Evolutionary conservation across 2,888 invertebrate genomes (phyloP).

Genomic region (Boloria selene): DNA sequence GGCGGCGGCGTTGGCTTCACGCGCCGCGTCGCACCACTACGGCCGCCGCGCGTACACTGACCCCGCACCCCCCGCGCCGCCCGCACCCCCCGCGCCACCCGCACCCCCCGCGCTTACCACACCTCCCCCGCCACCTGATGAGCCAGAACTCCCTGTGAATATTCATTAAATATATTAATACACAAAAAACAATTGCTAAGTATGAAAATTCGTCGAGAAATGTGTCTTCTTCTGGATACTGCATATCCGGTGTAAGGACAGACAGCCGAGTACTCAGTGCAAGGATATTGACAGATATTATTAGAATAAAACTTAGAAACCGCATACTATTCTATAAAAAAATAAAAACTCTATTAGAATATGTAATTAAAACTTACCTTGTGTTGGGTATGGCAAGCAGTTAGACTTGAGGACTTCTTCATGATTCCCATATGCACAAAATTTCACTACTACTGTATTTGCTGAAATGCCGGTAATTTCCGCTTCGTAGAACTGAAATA

Average conservation of each 20-base stretch:
- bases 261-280: too few species aligned
- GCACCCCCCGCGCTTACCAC: not conserved
- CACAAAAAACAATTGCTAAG: not conserved
- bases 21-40: conserved; percentile 66
- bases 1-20: conserved; percentile 41
- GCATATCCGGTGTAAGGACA: too few species aligned
- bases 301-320: too few species aligned
- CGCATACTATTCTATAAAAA: too few species aligned
- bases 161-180: not conserved
- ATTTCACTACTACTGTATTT: conserved; percentile 93
- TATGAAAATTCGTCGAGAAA: too few species aligned
- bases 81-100: not conserved
- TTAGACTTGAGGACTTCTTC: conserved; percentile 93
- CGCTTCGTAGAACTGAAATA: conserved; percentile 89
- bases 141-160: not conserved
- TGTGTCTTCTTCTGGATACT: too few species aligned
- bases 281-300: too few species aligned
- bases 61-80: conserved; percentile 42
- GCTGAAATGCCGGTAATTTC: conserved; percentile 90
- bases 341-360: not conserved
- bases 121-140: not conserved
- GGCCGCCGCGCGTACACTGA: conserved; percentile 55
- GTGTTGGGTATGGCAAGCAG: conserved; percentile 85
- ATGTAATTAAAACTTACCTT: conserved; percentile 55
- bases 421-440: conserved; percentile 93